Conservation (phyloP, 2,888 invertebrate genomes). For the Chrysolina oricalcia region DNA sequence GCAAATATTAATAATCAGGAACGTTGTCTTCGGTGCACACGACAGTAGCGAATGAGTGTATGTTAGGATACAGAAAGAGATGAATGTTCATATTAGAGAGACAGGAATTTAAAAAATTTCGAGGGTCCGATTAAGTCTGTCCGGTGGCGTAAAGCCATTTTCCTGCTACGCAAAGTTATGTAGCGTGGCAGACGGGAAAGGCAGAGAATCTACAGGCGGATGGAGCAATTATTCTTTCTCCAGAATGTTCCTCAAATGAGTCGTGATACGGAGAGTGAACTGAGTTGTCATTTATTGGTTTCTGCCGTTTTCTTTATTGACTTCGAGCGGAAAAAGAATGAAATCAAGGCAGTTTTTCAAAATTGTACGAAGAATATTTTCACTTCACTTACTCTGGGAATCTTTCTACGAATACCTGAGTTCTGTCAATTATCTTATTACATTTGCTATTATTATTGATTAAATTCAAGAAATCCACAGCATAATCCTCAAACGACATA, state of each 20-base stretch:
- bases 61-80: not conserved
- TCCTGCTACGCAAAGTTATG: not conserved
- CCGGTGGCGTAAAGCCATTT: constrained; percentile 4
- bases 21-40: not conserved
- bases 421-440: no score
- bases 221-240: not conserved
- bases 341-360: no score
- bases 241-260: no score
- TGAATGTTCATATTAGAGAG: constrained; percentile 7
- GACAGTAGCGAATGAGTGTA: not conserved
- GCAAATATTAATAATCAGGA: not conserved
- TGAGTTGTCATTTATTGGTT: no score
- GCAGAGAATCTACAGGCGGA: not conserved
- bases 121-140: not conserved
- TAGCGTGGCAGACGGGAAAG: not conserved
- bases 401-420: no score
- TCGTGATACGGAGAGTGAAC: not conserved
- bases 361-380: no score
- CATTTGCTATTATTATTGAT: no score
- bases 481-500: no score
- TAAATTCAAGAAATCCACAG: no score
- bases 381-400: no score
- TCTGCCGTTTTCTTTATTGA: no score
- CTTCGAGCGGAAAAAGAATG: no score
- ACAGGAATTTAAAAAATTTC: not conserved